Evolutionary conservation across 2,797 vertebrate species (phyloP).

Genomic region (Microhierax caerulescens): DNA sequence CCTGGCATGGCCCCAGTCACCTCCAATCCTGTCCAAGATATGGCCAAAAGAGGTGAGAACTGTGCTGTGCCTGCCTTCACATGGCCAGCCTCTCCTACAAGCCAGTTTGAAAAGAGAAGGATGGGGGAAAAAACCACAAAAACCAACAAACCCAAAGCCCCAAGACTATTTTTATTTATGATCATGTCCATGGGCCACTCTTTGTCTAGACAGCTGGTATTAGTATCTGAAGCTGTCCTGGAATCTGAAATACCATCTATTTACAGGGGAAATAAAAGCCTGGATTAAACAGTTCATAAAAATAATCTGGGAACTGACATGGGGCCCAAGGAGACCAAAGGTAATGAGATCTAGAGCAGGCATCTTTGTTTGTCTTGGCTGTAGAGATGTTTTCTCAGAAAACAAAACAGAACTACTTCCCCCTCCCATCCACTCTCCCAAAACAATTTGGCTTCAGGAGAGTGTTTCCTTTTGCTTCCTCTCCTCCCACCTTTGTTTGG

Average conservation of each 20-base stretch:
- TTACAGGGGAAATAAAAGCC: constrained; percentile 58
- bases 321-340: constrained; percentile 22
- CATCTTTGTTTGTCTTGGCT: constrained; percentile 38
- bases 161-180: constrained; percentile 71
- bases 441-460: neutral
- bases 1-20: neutral
- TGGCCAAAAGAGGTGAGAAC: neutral
- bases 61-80: neutral
- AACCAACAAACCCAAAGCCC: neutral
- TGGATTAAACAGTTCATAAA: constrained; percentile 70
- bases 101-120: neutral
- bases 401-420: constrained; percentile 3
- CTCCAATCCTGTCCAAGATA: neutral
- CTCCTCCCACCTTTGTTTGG: neutral
- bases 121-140: neutral
- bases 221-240: constrained; percentile 64
- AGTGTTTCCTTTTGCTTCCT: neutral
- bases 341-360: constrained; percentile 40
- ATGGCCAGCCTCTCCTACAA: neutral
- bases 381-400: constrained; percentile 47
- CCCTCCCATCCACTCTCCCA: neutral
- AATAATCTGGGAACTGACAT: constrained; percentile 40
- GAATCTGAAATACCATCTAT: constrained; percentile 62
- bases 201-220: constrained; percentile 77
- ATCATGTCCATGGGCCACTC: constrained; percentile 45